Percentiles rank a stretch among this genome's conserved stretches.
phyloP scores from a whole-genome alignment of 2,888 invertebrate genomes.

The Protonemura montana region DNA sequence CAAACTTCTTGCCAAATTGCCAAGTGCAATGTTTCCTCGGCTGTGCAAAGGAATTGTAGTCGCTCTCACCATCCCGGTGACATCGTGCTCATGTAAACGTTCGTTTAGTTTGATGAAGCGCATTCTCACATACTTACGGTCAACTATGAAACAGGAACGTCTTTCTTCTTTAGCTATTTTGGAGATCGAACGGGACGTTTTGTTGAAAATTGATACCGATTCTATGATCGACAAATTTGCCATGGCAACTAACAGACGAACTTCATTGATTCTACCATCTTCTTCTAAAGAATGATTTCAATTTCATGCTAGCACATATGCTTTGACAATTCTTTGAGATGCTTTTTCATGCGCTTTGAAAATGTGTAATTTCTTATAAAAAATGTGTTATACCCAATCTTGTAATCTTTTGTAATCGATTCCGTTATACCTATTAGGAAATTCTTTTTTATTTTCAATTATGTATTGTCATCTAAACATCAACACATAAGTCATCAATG shows the following conservation, averaged over 20 bases:
- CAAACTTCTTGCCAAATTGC: conserved; percentile 1
- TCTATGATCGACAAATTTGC: conserved; percentile 29
- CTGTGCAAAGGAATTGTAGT: conserved; percentile 15
- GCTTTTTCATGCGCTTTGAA: neutral
- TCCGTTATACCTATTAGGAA: neutral
- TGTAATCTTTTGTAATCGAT: neutral
- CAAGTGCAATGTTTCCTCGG: conserved; percentile 27
- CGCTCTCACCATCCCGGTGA: conserved; percentile 26
- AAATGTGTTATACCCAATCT: neutral
- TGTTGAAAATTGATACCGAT: conserved; percentile 20
- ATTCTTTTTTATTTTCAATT: neutral
- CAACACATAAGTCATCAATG: neutral
- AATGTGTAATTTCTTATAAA: neutral
- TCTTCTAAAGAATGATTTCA: conserved; percentile 20
- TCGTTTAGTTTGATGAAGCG: conserved; percentile 30
- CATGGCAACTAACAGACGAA: neutral
- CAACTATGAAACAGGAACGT: conserved; percentile 24
- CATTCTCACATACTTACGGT: conserved; percentile 17
- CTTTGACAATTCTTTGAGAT: neutral
- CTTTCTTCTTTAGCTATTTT: conserved; percentile 23
- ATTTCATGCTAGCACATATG: neutral
- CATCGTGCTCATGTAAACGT: conserved; percentile 20
- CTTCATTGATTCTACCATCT: conserved; percentile 13
- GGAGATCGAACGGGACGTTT: conserved; percentile 13
- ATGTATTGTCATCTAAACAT: neutral